phyloP scores from a whole-genome alignment of 2,113 vertebrate genomes.

The Panthera leo region DNA sequence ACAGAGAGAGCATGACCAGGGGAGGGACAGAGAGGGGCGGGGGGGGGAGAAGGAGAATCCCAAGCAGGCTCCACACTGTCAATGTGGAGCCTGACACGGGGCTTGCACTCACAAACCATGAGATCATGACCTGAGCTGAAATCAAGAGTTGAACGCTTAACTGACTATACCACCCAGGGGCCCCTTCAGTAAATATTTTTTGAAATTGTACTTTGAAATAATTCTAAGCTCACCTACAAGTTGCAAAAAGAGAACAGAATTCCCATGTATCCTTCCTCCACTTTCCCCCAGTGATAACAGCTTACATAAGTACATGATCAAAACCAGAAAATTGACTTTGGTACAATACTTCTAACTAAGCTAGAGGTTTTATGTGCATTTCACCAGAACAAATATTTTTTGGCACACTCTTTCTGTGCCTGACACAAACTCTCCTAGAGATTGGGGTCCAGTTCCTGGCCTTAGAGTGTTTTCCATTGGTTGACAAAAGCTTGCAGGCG shows the following conservation, averaged over 20 bases:
- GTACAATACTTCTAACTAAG: not conserved
- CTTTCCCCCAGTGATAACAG: not conserved
- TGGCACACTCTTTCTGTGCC: not conserved
- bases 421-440: not conserved
- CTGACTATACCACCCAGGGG: too few species aligned
- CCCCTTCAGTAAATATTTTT: not conserved
- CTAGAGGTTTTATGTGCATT: not conserved
- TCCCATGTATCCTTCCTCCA: not conserved
- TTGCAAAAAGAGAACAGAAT: not conserved
- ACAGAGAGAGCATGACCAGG: too few species aligned
- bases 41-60: too few species aligned
- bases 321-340: constrained; percentile 5
- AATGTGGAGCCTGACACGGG: too few species aligned
- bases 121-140: too few species aligned
- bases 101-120: too few species aligned
- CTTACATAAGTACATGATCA: not conserved
- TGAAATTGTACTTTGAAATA: not conserved
- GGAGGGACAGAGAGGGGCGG: too few species aligned
- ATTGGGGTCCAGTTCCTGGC: not conserved
- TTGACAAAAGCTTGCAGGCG: not conserved
- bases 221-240: not conserved
- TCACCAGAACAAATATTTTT: not conserved
- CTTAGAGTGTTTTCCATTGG: not conserved
- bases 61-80: too few species aligned
- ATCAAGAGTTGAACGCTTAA: too few species aligned